These are phyloP conservation scores for Elaphurus davidianus DNA, from an alignment of 2,113 vertebrate genomes.

Conservation along the genomic window DNA sequence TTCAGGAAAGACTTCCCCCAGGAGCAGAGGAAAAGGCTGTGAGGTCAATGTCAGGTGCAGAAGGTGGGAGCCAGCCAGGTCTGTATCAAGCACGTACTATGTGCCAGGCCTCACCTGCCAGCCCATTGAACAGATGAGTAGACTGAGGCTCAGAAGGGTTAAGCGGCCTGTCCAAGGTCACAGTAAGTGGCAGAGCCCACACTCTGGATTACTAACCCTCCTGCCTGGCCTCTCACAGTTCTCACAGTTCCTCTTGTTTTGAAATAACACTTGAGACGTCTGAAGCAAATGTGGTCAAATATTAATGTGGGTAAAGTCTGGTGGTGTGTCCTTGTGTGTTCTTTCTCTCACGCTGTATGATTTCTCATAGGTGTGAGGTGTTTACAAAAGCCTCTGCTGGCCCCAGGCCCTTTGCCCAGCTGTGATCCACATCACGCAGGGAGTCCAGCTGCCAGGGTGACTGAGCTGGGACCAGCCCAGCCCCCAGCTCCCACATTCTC, in stretches of 20 bases:
- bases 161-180: no score
- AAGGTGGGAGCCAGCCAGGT: background rate
- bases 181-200: background rate
- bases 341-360: background rate
- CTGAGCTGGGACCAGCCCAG: no score
- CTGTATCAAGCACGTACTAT: background rate
- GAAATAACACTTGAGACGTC: background rate
- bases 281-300: background rate
- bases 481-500: background rate
- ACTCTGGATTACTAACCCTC: background rate
- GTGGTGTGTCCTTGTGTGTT: background rate
- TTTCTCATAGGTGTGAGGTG: background rate
- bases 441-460: fast-evolving
- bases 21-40: background rate
- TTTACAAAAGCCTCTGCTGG: background rate
- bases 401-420: background rate
- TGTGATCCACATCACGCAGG: background rate
- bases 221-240: fast-evolving
- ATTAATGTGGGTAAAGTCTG: background rate
- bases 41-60: fast-evolving
- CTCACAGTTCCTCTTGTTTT: background rate
- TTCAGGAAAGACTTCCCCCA: background rate
- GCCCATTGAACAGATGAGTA: background rate
- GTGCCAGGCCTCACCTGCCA: background rate
- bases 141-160: background rate